Base-by-base conservation (phyloP, 2,113 vertebrate species). In the Perccottus glenii region DNA sequence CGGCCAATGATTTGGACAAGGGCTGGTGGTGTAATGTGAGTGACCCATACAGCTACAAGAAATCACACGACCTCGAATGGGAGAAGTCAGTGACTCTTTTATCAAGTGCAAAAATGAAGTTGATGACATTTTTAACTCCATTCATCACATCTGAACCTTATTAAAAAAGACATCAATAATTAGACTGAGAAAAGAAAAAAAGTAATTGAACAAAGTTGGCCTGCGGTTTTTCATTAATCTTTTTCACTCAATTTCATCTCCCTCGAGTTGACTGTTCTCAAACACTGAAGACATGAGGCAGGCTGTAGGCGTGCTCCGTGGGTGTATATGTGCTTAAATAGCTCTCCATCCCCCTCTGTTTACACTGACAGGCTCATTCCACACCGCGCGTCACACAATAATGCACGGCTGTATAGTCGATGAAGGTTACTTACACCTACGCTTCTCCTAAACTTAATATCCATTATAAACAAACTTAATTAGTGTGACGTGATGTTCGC, bases 381-480 rank as follows among this genome's bases (percentile, higher is more conserved):
- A 84, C 80, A 62, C 67, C 50, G 61, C 45, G 58, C 61, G 60
- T 89, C 71, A 82, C 67, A 77, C 72, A 82, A 70, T 62, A 69
- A 60, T 9, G 53, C 79, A 73, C 58, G 35, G 15, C 6, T 77
- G 58, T 84, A 60, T 66, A 79, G 71, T 87, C 65, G 68, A 50
- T 85, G 87, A 91, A 89, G 85, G 89, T 90, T 89, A 87, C 78
- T 70, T 67, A 89, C 89, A 75, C 91, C 90, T 86, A 88, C 89
- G 60, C 70, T 62, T 70, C 71, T 62, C 73, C 87, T 80, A 87
- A 88, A 90, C 83, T 86, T 86, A 87, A 90, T 89, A 87, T 86
- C 80, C 71, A 73, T 80, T 82, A 87, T 86, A 91, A 92, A 92
- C 88, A 90, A 89, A 89, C 83, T 82, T 91, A 91, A 92, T 93